Base-by-base conservation (phyloP, 2,797 vertebrate genomes). In the Acrocephalus scirpaceus region DNA sequence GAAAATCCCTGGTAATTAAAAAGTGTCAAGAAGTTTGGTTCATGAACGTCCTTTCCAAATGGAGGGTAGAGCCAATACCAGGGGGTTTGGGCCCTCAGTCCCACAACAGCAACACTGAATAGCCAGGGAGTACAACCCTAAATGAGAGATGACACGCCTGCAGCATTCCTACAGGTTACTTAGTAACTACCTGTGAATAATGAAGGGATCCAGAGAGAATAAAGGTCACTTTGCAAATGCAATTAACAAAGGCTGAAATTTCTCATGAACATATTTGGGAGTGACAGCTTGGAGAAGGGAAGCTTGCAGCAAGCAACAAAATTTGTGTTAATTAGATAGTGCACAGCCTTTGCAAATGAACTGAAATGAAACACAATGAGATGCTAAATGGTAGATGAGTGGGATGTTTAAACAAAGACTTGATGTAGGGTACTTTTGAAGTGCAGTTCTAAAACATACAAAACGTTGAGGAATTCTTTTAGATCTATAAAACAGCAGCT, bases 111-210 rank as follows among this genome's bases (percentile, higher is more conserved):
- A 40, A 25, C 1, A 1, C 16, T 7, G 10, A 86, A 66, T 2
- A 48, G 14, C 23, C 38, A 48, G 60, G 22, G 76, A 48, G 13
- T 3, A 3, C 34, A 47, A 30, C 11, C n/a, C 67, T 32, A 57
- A 81, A 10, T 36, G 22, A 79, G 74, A 60, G 81, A 79, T 60
- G 60, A 26, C 70, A 54, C 0, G 30, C 93, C 67, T 61, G 77
- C 42, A 60, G 89, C 81, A n/a, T 76, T 92, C 14, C 5, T 67
- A 57, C 1, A 10, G 61, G 93, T 95, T 96, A 93, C 72, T 96
- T 53, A 93, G 92, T 95, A 93, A 97, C 90, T 84, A 89, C 81
- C 76, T 92, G 86, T 38, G 92, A 94, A 95, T 92, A 95, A 92
- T 62, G 72, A 80, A 61, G 70, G 69, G 32, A 74, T 67, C 27